These are phyloP conservation scores for Hyphantria cunea DNA, from an alignment of 1,140 invertebrate genomes.

Conservation along the genomic window DNA sequence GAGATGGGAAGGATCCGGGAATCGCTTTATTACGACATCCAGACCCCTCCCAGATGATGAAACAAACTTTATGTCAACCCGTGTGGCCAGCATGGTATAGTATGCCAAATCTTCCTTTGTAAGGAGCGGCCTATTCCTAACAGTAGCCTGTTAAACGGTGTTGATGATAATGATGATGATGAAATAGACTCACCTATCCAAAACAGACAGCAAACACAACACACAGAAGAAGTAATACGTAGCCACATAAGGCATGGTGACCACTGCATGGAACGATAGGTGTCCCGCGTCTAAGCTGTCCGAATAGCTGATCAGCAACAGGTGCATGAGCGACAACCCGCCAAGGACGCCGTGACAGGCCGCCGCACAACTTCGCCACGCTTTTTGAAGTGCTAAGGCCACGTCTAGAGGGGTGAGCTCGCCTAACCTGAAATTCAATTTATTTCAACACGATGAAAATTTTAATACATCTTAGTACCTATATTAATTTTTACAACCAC, in stretches of 20 bases:
- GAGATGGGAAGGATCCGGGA: too few relatives aligned
- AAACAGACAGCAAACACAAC: conserved; percentile 72
- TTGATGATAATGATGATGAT: not conserved
- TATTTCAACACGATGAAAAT: not conserved
- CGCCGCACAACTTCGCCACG: conserved; percentile 64
- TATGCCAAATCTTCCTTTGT: too few relatives aligned
- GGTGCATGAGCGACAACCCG: conserved; percentile 74
- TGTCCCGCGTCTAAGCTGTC: conserved; percentile 73
- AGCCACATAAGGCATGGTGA: conserved; percentile 78
- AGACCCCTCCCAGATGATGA: too few relatives aligned
- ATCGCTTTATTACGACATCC: too few relatives aligned
- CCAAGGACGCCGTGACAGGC: conserved; percentile 74
- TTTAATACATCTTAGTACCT: not conserved
- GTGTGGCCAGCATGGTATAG: too few relatives aligned
- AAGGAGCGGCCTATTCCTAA: too few relatives aligned
- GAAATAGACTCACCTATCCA: conserved; percentile 64
- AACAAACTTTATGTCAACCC: too few relatives aligned
- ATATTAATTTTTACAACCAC: not conserved
- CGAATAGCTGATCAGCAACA: conserved; percentile 71
- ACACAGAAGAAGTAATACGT: conserved; percentile 79
- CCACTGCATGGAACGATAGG: conserved; percentile 76
- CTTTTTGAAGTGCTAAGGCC: conserved; percentile 67
- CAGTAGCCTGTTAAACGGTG: too few relatives aligned
- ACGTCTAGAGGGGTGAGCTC: conserved; percentile 74
- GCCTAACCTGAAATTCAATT: conserved; percentile 66